Evolutionary conservation across 2,113 vertebrate genomes (phyloP), one percentile per base, ranked within the genome.

Genomic region (Notiomystis cincta): DNA sequence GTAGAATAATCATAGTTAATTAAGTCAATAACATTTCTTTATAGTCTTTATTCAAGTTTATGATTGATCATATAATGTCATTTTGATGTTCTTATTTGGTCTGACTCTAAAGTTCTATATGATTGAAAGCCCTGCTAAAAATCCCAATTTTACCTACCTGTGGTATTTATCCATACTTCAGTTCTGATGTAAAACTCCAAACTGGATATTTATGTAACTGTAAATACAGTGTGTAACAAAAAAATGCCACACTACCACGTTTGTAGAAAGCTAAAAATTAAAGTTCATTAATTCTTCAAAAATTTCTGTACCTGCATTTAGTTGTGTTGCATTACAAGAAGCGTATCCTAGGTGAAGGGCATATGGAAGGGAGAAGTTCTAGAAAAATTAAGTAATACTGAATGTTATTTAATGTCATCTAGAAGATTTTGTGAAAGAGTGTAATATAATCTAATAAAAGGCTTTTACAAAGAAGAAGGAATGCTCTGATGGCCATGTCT

Each of bases 301-400:
- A 76, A 69, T 8, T 40, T 93, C 13, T 19, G 8, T 42, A 62
- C 4, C 5, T 84, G 5, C 13, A 54, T 50, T 91, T 78, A 66
- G 3, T 50, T 84, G 6, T 47, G 8, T 19, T 69, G 16, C 15
- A 42, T 78, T 75, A 67, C 35, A 75, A 58, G 16, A 78, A 83
- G 1, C 0, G 0, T 17, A 10, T 16, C 31, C 7, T 24, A 66
- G 12, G 20, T 83, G 38, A 93, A 78, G 11, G 30, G 1, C 12
- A 54, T 19, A 18, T 82, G 33, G 13, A 93, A 66, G 11, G 19
- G 23, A 77, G 6, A 58, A 18, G 10, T 47, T 84, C n/a, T 51
- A 75, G 51, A 82, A 84, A 87, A 62, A 40, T 38, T 11, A 83
- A 24, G 24, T 69, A 61, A 42, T 13, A 48, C 7, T 62, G 7